Percentiles rank a stretch among this genome's conserved stretches.
These are phyloP conservation scores for Drosophila picticornis DNA, from an alignment of 2,888 invertebrate species.

Conservation along the genomic window DNA sequence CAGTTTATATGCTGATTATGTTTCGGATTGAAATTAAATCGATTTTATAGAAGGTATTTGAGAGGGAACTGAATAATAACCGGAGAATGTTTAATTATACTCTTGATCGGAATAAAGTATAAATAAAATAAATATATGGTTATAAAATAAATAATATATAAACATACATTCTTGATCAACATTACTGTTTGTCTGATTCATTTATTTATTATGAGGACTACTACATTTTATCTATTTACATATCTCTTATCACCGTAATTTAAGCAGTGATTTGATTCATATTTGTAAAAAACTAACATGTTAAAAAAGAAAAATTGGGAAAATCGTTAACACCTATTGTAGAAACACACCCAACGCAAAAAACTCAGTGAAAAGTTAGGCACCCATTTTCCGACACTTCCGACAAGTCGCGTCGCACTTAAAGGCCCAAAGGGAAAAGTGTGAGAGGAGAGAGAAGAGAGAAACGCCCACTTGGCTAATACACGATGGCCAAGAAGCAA, in stretches of 20 bases:
- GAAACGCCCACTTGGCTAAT: constrained; percentile 59
- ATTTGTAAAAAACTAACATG: background rate
- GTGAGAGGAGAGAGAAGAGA: background rate
- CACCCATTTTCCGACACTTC: constrained; percentile 47
- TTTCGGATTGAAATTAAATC: background rate
- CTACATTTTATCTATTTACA: too few relatives aligned
- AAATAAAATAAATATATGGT: background rate
- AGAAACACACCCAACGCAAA: background rate
- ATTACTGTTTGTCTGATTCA: background rate
- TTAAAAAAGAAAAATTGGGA: background rate
- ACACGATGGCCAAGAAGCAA: constrained; percentile 45
- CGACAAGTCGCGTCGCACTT: constrained; percentile 36
- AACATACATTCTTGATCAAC: too few relatives aligned
- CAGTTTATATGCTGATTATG: background rate
- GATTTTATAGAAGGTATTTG: background rate
- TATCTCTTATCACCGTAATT: too few relatives aligned
- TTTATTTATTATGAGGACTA: background rate
- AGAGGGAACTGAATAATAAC: background rate
- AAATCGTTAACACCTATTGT: constrained; percentile 5
- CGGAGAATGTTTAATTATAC: background rate
- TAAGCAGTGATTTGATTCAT: background rate
- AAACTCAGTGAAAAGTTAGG: constrained; percentile 17
- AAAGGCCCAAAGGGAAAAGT: background rate
- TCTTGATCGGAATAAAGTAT: background rate
- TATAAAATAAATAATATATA: background rate